phyloP scores from a whole-genome alignment of 2,888 invertebrate genomes.

The Tachina lurida region DNA sequence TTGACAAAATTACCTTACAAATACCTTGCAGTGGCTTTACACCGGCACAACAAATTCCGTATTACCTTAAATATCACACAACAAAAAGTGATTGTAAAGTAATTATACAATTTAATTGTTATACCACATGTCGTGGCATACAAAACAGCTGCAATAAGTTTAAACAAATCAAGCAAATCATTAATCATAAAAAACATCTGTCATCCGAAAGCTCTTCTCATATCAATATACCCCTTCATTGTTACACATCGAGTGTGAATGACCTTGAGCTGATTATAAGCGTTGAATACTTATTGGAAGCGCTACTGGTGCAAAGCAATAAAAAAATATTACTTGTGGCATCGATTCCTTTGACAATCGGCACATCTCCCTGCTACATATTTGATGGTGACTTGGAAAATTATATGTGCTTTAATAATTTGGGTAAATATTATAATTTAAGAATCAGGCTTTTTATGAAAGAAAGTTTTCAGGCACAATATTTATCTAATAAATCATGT shows the following conservation, averaged over 20 bases:
- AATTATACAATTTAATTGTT: slow-evolving; percentile 57
- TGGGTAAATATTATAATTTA: slow-evolving; percentile 37
- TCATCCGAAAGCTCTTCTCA: not conserved
- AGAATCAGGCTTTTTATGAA: not conserved
- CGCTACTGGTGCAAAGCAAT: slow-evolving; percentile 29
- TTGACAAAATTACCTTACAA: slow-evolving; percentile 46
- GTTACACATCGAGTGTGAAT: slow-evolving; percentile 23
- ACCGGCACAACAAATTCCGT: slow-evolving; percentile 62
- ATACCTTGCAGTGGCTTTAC: slow-evolving; percentile 62
- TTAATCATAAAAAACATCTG: slow-evolving; percentile 48
- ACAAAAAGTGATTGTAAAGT: slow-evolving; percentile 53
- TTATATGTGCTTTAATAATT: slow-evolving; percentile 59
- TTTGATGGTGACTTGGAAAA: not conserved
- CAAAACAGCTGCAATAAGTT: slow-evolving; percentile 3
- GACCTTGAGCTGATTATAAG: slow-evolving; percentile 22
- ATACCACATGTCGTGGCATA: slow-evolving; percentile 31
- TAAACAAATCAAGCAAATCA: slow-evolving; percentile 54
- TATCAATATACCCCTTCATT: slow-evolving; percentile 53
- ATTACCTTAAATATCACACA: slow-evolving; percentile 34
- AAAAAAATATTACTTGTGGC: slow-evolving; percentile 34
- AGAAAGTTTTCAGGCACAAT: not conserved
- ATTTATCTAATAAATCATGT: too few species aligned
- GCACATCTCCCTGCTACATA: slow-evolving; percentile 50
- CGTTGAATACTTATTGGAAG: slow-evolving; percentile 46
- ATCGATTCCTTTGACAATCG: slow-evolving; percentile 51